Conservation (phyloP, 1,140 invertebrate species). For the Drosophila auraria region DNA sequence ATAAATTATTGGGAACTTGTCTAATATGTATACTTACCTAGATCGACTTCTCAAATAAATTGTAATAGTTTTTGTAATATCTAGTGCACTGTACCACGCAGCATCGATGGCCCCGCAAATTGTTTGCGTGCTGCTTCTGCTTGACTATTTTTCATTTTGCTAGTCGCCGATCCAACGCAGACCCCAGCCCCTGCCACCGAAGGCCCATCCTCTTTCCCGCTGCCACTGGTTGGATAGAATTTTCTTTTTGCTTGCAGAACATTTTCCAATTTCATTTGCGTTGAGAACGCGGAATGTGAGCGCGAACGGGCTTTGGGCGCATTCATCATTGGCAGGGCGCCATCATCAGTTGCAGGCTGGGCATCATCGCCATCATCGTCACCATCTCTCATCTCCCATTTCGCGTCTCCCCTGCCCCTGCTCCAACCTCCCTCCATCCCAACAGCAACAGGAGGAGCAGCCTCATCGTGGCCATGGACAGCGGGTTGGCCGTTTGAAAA, state of each 20-base stretch:
- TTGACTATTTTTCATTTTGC: constrained; percentile 81
- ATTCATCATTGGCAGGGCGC: constrained; percentile 72
- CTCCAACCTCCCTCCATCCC: not conserved
- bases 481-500: constrained; percentile 75
- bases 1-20: no score
- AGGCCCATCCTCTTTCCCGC: not conserved
- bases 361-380: constrained; percentile 48
- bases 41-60: not conserved
- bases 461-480: constrained; percentile 36
- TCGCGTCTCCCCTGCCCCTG: constrained; percentile 11
- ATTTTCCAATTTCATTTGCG: constrained; percentile 83
- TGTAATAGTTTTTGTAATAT: not conserved
- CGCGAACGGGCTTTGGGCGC: constrained; percentile 59
- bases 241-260: constrained; percentile 77
- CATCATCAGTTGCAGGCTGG: constrained; percentile 43
- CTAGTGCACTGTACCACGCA: constrained; percentile 28
- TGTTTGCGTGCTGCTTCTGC: constrained; percentile 65
- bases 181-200: not conserved
- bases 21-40: no score
- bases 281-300: constrained; percentile 74
- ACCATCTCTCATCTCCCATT: constrained; percentile 28
- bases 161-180: constrained; percentile 43
- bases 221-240: constrained; percentile 40
- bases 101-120: constrained; percentile 72
- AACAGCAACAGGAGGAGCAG: not conserved